phyloP scores from a whole-genome alignment of 2,888 invertebrate species.

The Hemicrepidius hirtus region DNA sequence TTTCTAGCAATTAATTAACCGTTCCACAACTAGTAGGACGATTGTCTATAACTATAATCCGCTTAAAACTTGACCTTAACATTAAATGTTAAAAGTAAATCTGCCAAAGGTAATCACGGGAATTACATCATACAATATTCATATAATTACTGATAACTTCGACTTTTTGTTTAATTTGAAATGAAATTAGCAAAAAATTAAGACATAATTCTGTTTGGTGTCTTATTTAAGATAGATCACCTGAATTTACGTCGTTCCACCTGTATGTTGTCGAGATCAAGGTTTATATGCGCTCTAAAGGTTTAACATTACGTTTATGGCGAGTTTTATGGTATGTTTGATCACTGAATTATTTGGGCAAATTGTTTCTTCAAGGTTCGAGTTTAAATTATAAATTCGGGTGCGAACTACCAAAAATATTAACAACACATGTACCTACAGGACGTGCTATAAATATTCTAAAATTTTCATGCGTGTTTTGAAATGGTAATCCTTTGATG shows the following conservation, averaged over 20 bases:
- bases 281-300: slow-evolving; percentile 18
- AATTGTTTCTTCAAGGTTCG: slow-evolving; percentile 18
- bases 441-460: background rate
- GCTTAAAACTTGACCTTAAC: slow-evolving; percentile 24
- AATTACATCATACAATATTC: background rate
- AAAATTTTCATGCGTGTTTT: background rate
- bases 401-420: slow-evolving; percentile 14
- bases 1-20: slow-evolving; percentile 21
- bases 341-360: slow-evolving; percentile 24
- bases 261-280: slow-evolving; percentile 18
- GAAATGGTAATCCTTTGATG: background rate
- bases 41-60: slow-evolving; percentile 6
- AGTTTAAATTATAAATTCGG: slow-evolving; percentile 14
- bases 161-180: background rate
- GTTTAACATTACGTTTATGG: slow-evolving; percentile 23
- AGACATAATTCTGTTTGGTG: background rate
- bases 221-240: slow-evolving; percentile 1
- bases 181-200: slow-evolving; percentile 3
- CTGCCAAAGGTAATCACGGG: background rate
- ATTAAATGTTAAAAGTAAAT: slow-evolving; percentile 15
- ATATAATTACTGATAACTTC: background rate
- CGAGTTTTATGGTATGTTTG: background rate
- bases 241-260: slow-evolving; percentile 4
- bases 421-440: background rate
- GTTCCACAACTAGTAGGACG: slow-evolving; percentile 20